These are phyloP conservation scores for Hydractinia echinata DNA, from an alignment of 30 jellyfish, hydroid and myxozoan genomes.

Conservation along the genomic window DNA sequence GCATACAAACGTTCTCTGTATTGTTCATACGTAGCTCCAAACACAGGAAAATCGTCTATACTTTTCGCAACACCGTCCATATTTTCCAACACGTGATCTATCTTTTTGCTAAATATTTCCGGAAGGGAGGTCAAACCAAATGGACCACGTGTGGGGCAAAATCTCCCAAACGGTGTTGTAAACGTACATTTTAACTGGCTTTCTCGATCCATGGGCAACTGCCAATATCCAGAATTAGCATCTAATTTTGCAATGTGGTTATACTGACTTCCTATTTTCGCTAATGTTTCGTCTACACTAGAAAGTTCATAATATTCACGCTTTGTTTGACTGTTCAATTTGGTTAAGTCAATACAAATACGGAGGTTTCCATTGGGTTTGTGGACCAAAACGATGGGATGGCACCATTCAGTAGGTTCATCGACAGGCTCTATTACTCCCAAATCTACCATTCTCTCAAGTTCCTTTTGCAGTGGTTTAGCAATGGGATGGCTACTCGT, in stretches of 20 bases:
- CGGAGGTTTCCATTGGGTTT: constrained; percentile 24
- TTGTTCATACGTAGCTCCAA: too few species aligned
- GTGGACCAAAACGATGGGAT: constrained; percentile 21
- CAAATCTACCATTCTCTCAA: constrained; percentile 22
- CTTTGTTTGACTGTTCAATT: neutral
- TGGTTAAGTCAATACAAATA: constrained; percentile 21
- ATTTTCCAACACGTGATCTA: constrained; percentile 1
- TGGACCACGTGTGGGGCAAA: constrained; percentile 32
- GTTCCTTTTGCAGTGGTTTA: neutral
- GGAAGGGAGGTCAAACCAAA: constrained; percentile 40
- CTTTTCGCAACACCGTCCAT: constrained; percentile 31
- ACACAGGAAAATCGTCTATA: too few species aligned
- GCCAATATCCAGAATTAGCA: too few species aligned
- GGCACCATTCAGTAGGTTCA: constrained; percentile 44
- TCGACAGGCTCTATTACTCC: constrained; percentile 33
- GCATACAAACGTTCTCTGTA: too few species aligned
- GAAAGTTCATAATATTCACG: constrained; percentile 16
- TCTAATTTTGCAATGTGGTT: too few species aligned
- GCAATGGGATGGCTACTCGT: neutral
- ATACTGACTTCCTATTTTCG: neutral
- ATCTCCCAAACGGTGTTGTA: constrained; percentile 52
- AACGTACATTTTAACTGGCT: constrained; percentile 47
- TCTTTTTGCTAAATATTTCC: constrained; percentile 29
- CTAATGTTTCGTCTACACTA: neutral
- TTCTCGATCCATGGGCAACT: too few species aligned